Base-by-base conservation (phyloP, 2,888 invertebrate genomes). In the Busseola fusca region DNA sequence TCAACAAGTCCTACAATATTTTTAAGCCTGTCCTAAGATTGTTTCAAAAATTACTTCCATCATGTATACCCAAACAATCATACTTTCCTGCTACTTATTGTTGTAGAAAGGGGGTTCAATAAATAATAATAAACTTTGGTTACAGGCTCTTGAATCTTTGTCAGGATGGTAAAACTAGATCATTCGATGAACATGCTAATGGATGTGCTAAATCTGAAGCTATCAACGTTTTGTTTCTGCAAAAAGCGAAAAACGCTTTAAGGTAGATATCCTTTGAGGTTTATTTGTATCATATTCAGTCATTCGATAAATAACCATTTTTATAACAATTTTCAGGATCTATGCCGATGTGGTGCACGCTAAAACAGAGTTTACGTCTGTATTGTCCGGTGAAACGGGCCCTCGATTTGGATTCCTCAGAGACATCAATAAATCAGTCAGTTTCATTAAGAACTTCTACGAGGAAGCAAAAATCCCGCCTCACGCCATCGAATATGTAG, bases 131-230 rank as follows among this genome's bases (percentile, higher is more conserved):
- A 45, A 5, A 4, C 10, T 57, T 10, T 58, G n/a, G 0, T 82
- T 78, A 52, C n/a, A n/a, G n/a, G n/a, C n/a, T n/a, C n/a, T n/a
- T n/a, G n/a, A n/a, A n/a, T n/a, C n/a, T n/a, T n/a, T n/a, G n/a
- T n/a, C n/a, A n/a, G n/a, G n/a, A n/a, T n/a, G n/a, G n/a, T n/a
- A n/a, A n/a, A n/a, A n/a, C 99, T 86, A 98, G 98, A 87, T 97
- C 98, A 0, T 99, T 99, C 89, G 99, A 99, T 90, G 96, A 97
- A 64, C 96, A 97, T 64, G 98, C 97, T 3, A 96, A 97, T 85
- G 98, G 98, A 0, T 98, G 97, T 85, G n/a, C n/a, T n/a, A n/a
- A n/a, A n/a, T n/a, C n/a, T n/a, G n/a, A n/a, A n/a, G n/a, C n/a
- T n/a, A n/a, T n/a, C n/a, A n/a, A n/a, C n/a, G n/a, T n/a, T n/a